Evolutionary conservation across 23 tunicate genomes (phyloP).

Genomic region (Clavelina lepadiformis): DNA sequence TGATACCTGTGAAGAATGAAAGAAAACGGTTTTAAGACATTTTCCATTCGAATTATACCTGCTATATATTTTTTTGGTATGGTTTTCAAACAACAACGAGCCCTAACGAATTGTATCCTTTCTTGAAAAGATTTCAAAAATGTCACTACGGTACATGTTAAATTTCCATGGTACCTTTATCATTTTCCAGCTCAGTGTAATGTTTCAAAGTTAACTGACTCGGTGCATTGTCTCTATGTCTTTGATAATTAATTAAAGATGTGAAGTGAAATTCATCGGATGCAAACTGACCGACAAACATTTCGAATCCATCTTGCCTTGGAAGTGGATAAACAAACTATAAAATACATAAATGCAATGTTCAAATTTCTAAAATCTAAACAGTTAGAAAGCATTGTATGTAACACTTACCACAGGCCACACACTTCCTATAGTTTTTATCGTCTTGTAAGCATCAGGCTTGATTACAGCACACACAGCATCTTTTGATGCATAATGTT

Average conservation of each 20-base stretch:
- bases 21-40: not conserved
- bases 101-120: no score
- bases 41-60: no score
- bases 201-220: constrained; percentile 52
- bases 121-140: no score
- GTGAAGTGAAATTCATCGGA: constrained; percentile 68
- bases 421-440: constrained; percentile 6
- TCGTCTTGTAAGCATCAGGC: constrained; percentile 18
- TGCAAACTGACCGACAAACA: constrained; percentile 79
- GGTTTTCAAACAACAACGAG: not conserved
- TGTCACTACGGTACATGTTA: not conserved
- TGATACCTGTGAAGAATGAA: no score
- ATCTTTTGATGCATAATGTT: constrained; percentile 59
- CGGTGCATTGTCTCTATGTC: constrained; percentile 57
- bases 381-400: no score
- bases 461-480: constrained; percentile 84
- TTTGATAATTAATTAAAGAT: constrained; percentile 64
- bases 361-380: not conserved
- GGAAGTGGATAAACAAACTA: constrained; percentile 86
- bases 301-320: constrained; percentile 85
- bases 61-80: no score
- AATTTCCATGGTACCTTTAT: constrained; percentile 32
- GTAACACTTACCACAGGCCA: constrained; percentile 62
- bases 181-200: constrained; percentile 56
- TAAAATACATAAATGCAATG: not conserved